A percentile compares a stretch with the other conserved stretches of the same genome.
Conservation (phyloP, 2,113 vertebrate genomes). For the Forbesichthys agassizii region DNA sequence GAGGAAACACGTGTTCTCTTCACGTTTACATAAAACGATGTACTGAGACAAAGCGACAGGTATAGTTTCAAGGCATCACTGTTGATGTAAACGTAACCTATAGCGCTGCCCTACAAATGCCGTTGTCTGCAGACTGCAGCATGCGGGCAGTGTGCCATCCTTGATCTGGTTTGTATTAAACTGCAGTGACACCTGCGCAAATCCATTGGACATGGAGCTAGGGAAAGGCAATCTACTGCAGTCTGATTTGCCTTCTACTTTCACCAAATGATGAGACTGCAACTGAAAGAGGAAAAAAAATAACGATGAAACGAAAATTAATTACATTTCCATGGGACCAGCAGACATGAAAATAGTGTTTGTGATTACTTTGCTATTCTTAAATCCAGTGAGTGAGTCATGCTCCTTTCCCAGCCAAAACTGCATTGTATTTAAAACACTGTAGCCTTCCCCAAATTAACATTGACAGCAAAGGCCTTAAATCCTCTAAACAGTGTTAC, state of each 20-base stretch:
- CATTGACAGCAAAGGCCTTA: slow-evolving; percentile 14
- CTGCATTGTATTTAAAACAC: background rate
- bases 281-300: background rate
- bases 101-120: slow-evolving; percentile 1
- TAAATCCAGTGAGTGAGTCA: background rate
- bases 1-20: background rate
- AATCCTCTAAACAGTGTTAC: slow-evolving; percentile 28
- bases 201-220: slow-evolving; percentile 67
- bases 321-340: background rate
- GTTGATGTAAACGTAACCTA: background rate
- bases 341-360: background rate
- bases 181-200: slow-evolving; percentile 62
- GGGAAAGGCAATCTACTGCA: slow-evolving; percentile 45
- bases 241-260: slow-evolving; percentile 29
- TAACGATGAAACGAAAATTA: slow-evolving; percentile 24
- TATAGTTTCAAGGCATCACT: background rate
- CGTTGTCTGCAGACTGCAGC: slow-evolving; percentile 32
- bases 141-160: slow-evolving; percentile 55
- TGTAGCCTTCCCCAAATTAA: slow-evolving; percentile 2
- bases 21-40: no score
- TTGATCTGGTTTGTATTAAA: slow-evolving; percentile 61
- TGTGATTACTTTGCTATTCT: background rate
- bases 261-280: slow-evolving; percentile 29
- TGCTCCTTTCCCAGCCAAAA: background rate
- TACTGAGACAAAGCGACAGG: no score